A percentile compares a stretch with the other conserved stretches of the same genome.
These are phyloP conservation scores for Cheilosia scutellata DNA, from an alignment of 2,888 invertebrate genomes.

Conservation along the genomic window DNA sequence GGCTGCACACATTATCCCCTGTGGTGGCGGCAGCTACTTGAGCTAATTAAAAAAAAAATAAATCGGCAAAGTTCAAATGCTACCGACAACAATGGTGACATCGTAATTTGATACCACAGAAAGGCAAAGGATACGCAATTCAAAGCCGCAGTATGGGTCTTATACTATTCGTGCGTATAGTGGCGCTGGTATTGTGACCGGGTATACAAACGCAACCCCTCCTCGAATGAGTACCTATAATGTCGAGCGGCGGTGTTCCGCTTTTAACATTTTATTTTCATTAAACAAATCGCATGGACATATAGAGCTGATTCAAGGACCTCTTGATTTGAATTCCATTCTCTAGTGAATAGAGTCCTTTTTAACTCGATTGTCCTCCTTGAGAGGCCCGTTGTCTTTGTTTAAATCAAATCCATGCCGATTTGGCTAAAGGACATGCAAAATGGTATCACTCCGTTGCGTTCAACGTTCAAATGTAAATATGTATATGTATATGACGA, in stretches of 20 bases:
- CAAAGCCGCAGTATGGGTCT: slow-evolving; percentile 28
- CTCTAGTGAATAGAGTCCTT: slow-evolving; percentile 12
- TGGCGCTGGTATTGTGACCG: slow-evolving; percentile 42
- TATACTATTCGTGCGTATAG: slow-evolving; percentile 55
- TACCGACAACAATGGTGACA: slow-evolving; percentile 63
- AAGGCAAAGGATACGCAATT: slow-evolving; percentile 65
- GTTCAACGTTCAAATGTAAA: slow-evolving; percentile 42
- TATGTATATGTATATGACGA: slow-evolving; percentile 11
- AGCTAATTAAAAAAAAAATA: slow-evolving; percentile 69
- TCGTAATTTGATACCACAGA: slow-evolving; percentile 64
- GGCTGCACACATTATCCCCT: slow-evolving; percentile 24
- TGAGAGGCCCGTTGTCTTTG: slow-evolving; percentile 49
- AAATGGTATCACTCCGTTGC: not conserved
- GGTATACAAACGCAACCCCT: slow-evolving; percentile 28
- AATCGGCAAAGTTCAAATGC: slow-evolving; percentile 46
- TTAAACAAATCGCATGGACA: slow-evolving; percentile 38
- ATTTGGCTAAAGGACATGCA: slow-evolving; percentile 47
- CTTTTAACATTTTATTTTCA: slow-evolving; percentile 63
- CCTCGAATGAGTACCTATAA: slow-evolving; percentile 27
- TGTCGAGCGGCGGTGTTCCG: slow-evolving; percentile 19
- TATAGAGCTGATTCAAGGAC: slow-evolving; percentile 48
- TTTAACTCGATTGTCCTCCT: slow-evolving; percentile 46
- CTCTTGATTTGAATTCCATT: slow-evolving; percentile 62
- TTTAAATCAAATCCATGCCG: slow-evolving; percentile 18
- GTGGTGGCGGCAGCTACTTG: slow-evolving; percentile 55